A percentile compares a stretch with the other conserved stretches of the same genome.
Conservation (phyloP, 2,113 vertebrate species). For the Carlito syrichta region DNA sequence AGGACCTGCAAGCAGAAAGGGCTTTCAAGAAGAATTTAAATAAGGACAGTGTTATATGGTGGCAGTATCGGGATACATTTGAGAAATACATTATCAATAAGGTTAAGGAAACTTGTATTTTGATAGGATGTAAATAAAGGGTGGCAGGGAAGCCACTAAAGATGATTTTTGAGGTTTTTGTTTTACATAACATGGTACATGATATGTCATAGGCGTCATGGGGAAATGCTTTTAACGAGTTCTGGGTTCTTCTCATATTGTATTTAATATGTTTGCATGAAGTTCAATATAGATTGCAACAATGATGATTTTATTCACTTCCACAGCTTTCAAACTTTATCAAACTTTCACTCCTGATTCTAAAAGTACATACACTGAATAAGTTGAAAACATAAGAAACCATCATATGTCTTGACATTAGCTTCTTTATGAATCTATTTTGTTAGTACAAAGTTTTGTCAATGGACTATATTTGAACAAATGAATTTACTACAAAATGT, state of each 20-base stretch:
- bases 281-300: background rate
- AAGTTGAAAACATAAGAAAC: background rate
- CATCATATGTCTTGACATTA: slow-evolving; percentile 6
- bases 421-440: background rate
- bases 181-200: background rate
- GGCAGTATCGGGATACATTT: background rate
- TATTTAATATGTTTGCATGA: background rate
- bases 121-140: background rate
- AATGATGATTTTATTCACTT: background rate
- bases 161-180: background rate
- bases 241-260: background rate
- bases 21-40: background rate
- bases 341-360: background rate
- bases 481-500: background rate
- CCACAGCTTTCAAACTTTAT: background rate
- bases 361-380: background rate
- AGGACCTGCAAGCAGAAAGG: background rate
- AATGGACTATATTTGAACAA: background rate
- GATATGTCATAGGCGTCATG: background rate
- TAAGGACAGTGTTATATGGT: background rate
- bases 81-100: background rate
- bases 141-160: background rate
- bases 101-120: background rate
- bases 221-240: background rate
- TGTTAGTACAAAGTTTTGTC: background rate